Percentiles rank a stretch among this genome's conserved stretches.
phyloP scores from a whole-genome alignment of 2,888 invertebrate genomes.

The Mongoloraphidia duomilia region DNA sequence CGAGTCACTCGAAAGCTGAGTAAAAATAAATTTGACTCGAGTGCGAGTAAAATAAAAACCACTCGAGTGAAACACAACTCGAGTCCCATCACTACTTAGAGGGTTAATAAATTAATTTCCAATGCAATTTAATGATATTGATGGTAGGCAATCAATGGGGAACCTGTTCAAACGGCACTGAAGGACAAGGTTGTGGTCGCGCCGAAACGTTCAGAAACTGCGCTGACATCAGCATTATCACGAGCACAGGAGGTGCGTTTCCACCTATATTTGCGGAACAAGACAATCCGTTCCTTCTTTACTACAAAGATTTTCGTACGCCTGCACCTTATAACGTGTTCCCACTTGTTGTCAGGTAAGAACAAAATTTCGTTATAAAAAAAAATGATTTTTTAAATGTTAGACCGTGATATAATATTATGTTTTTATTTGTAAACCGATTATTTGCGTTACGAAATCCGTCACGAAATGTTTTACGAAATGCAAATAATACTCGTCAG shows the following conservation, averaged over 20 bases:
- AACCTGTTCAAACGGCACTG: constrained; percentile 68
- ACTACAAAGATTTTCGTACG: constrained; percentile 52
- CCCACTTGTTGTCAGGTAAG: constrained; percentile 62
- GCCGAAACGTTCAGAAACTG: constrained; percentile 87
- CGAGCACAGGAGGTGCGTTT: constrained; percentile 60
- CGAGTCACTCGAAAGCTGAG: too few species aligned
- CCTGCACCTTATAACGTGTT: constrained; percentile 49
- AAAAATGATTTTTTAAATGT: not conserved
- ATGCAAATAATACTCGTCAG: too few species aligned
- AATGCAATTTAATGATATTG: not conserved
- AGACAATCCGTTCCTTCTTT: constrained; percentile 61
- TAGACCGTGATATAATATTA: too few species aligned
- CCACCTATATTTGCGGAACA: constrained; percentile 53
- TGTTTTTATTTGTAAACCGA: too few species aligned
- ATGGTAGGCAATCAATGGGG: constrained; percentile 79
- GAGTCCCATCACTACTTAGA: not conserved
- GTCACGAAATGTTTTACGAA: too few species aligned
- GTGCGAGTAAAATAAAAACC: too few species aligned
- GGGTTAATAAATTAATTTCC: not conserved
- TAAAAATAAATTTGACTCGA: too few species aligned
- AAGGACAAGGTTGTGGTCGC: constrained; percentile 77
- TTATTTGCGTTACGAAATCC: too few species aligned
- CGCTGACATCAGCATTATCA: constrained; percentile 71
- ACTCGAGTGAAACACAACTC: too few species aligned
- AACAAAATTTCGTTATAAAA: constrained; percentile 9